Percentiles rank a stretch among this genome's conserved stretches.
phyloP scores from a whole-genome alignment of 2,888 invertebrate species.

The Noctua pronuba region DNA sequence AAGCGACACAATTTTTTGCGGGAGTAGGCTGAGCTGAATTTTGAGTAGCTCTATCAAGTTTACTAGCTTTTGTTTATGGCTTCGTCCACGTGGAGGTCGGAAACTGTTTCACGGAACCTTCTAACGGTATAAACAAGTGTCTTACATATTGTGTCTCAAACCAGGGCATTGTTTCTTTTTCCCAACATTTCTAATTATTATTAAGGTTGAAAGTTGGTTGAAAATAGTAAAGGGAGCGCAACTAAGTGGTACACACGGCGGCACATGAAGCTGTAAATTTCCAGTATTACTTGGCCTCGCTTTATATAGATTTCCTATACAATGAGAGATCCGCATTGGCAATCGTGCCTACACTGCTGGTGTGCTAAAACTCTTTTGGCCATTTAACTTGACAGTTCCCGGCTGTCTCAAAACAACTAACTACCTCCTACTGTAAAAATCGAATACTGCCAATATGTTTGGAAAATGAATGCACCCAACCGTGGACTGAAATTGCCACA shows the following conservation, averaged over 20 bases:
- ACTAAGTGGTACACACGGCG: neutral
- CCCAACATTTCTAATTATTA: neutral
- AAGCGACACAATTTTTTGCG: neutral
- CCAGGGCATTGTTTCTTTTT: neutral
- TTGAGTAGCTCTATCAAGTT: conserved; percentile 21
- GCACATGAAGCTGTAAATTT: no score
- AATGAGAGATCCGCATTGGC: no score
- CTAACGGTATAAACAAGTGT: neutral
- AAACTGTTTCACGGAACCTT: neutral
- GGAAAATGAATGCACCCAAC: neutral
- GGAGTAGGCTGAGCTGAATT: conserved; percentile 36
- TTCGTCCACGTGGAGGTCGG: neutral
- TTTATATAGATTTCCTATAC: no score
- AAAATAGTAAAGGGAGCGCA: neutral
- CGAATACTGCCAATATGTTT: neutral
- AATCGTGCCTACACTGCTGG: no score
- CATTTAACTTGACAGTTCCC: neutral
- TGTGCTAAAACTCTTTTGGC: neutral
- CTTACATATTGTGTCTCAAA: neutral
- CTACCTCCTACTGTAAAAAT: neutral
- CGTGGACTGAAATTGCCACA: neutral
- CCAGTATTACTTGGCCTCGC: no score
- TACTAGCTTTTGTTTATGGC: neutral
- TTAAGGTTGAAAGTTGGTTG: neutral
- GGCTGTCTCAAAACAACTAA: neutral